These are phyloP conservation scores for Tychaedon coryphoeus DNA, from an alignment of 2,113 vertebrate species.

Conservation along the genomic window DNA sequence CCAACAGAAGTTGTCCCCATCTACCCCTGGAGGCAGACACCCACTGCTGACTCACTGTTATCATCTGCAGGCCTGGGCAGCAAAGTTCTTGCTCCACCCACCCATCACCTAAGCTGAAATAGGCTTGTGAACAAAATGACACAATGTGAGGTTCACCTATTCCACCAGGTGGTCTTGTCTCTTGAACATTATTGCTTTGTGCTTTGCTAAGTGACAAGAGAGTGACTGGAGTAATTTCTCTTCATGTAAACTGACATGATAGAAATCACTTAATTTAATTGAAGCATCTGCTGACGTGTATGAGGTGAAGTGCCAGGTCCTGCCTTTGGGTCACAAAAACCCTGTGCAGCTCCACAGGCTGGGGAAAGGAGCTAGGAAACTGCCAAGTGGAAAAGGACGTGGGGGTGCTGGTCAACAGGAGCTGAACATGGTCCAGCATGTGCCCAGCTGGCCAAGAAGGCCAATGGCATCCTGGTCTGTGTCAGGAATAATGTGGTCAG, in stretches of 20 bases:
- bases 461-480: neutral
- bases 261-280: neutral
- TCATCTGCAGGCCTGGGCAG: neutral
- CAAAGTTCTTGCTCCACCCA: neutral
- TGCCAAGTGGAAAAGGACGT: neutral
- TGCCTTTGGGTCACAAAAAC: neutral
- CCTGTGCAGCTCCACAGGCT: neutral
- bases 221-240: neutral
- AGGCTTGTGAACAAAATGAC: neutral
- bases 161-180: neutral
- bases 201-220: neutral
- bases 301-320: neutral
- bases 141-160: neutral
- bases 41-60: neutral
- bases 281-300: neutral
- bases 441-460: neutral
- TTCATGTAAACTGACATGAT: neutral
- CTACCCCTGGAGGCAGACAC: neutral
- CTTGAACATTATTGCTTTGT: neutral
- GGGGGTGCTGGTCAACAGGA: neutral
- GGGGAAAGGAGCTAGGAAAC: neutral
- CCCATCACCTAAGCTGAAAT: neutral
- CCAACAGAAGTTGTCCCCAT: neutral
- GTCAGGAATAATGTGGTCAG: neutral
- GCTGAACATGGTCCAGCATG: neutral